Evolutionary conservation across 2,888 invertebrate species (phyloP), one percentile per base, ranked within the genome.

Genomic region (Aromia moschata): DNA sequence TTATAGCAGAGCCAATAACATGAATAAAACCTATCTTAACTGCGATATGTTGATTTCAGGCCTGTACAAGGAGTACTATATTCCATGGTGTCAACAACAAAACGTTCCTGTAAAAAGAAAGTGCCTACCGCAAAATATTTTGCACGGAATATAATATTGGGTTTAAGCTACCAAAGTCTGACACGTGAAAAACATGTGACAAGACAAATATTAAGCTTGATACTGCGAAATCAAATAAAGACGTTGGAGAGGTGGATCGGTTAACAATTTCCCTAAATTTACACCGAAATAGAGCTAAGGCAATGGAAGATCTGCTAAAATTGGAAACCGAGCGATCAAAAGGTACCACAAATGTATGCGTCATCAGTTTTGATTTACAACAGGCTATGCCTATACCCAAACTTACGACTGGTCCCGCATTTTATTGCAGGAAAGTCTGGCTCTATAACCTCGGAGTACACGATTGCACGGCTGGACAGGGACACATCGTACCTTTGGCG

Each of bases 131-230:
- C n/a, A 38, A 44, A 18, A 60, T 43, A 51, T 57, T 57, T 36
- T 60, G 49, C 17, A 51, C 37, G 18, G n/a, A n/a, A n/a, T n/a
- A n/a, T n/a, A n/a, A n/a, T n/a, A n/a, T n/a, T n/a, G n/a, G n/a
- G n/a, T n/a, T n/a, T n/a, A n/a, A n/a, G n/a, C n/a, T n/a, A n/a
- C 60, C 60, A 14, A 60, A 63, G 41, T 56, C 44, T 11, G 62
- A 62, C 37, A 62, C 62, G 11, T 62, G 59, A 18, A 55, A 60
- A 36, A 63, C 57, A 2, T 57, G 57, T 17, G 60, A 60, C 37
- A 45, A 56, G 17, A 33, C 16, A 7, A 37, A 56, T 14, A 49
- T 56, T 5, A 56, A 40, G 43, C 43, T 43, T 10, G 37, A 51
- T 33, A 20, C 18, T 25, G 25, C 4, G 9, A 43, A 14, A 36